Evolutionary conservation across 2,888 invertebrate species (phyloP).

Genomic region (Diloba caeruleocephala): DNA sequence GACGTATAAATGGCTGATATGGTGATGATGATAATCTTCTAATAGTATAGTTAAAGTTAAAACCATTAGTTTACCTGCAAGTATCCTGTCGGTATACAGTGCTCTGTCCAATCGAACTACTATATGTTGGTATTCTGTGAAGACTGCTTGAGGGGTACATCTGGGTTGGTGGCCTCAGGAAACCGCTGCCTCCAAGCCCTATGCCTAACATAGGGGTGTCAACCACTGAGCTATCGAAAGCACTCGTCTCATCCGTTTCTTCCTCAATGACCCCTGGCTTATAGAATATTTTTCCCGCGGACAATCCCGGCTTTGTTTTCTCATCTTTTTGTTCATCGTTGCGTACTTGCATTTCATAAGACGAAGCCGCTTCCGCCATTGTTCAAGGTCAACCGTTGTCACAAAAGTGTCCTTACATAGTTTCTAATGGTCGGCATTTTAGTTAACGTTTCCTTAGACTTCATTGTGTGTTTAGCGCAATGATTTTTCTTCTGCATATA

Average conservation of each 20-base stretch:
- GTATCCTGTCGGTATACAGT: constrained; percentile 88
- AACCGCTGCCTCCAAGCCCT: constrained; percentile 68
- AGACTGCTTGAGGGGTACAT: constrained; percentile 84
- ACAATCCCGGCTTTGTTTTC: constrained; percentile 65
- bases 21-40: too few species aligned
- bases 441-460: constrained; percentile 30
- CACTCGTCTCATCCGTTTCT: constrained; percentile 85
- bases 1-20: too few species aligned
- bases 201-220: constrained; percentile 80
- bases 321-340: constrained; percentile 69
- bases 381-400: constrained; percentile 60
- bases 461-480: constrained; percentile 36
- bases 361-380: constrained; percentile 69
- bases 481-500: constrained; percentile 18
- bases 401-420: constrained; percentile 63
- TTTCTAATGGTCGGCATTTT: constrained; percentile 52
- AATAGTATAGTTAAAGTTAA: neutral
- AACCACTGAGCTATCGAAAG: constrained; percentile 79
- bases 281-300: constrained; percentile 84
- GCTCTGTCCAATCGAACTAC: constrained; percentile 89
- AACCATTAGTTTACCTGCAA: constrained; percentile 78
- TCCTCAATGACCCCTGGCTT: constrained; percentile 83
- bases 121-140: constrained; percentile 89
- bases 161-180: constrained; percentile 72
- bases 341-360: constrained; percentile 78